Conservation (phyloP, 2,888 invertebrate genomes). For the Steromphala cineraria region DNA sequence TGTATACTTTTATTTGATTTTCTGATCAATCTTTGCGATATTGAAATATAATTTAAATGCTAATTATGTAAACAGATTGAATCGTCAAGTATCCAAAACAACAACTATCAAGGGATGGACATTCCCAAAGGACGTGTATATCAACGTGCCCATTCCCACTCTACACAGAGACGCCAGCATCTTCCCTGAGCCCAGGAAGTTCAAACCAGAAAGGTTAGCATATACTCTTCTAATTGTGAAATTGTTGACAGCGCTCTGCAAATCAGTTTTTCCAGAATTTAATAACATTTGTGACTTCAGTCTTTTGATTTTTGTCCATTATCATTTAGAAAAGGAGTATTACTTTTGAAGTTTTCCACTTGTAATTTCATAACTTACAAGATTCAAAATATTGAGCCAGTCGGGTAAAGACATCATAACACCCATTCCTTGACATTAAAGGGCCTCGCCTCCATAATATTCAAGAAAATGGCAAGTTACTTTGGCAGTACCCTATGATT, state of each 20-base stretch:
- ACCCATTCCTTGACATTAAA: no score
- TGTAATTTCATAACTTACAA: neutral
- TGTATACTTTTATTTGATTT: no score
- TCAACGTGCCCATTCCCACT: conserved; percentile 38
- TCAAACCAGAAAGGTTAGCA: conserved; percentile 46
- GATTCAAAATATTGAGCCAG: no score
- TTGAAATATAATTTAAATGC: neutral
- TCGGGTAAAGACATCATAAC: no score
- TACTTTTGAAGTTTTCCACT: no score
- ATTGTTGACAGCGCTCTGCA: no score
- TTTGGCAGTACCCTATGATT: neutral
- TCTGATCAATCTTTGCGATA: neutral
- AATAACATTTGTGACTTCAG: no score
- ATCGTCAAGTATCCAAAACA: conserved; percentile 24
- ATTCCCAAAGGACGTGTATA: conserved; percentile 28
- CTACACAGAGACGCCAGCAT: conserved; percentile 41
- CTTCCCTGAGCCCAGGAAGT: conserved; percentile 43
- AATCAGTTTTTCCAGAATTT: no score
- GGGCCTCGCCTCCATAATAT: no score
- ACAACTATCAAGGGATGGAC: conserved; percentile 24
- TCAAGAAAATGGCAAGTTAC: no score
- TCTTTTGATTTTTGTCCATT: no score
- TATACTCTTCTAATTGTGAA: neutral
- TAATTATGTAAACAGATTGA: conserved; percentile 21
- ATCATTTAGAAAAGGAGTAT: no score